A percentile compares a stretch with the other conserved stretches of the same genome.
Conservation (phyloP, 2,797 vertebrate genomes). For the Atherinosoma microstoma region DNA sequence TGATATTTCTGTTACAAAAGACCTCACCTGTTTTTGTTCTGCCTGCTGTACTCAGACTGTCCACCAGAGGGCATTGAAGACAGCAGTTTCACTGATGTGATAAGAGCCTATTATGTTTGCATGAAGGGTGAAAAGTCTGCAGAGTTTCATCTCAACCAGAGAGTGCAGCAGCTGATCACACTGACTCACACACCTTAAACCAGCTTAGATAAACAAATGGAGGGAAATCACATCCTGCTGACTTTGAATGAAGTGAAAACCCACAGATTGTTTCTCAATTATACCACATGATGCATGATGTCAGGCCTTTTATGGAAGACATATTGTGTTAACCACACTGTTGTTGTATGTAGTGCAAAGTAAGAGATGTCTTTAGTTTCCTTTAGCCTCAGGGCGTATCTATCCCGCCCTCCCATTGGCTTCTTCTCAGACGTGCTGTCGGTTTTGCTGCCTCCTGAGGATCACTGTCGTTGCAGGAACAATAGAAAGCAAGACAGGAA, state of each 20-base stretch:
- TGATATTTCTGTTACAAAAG: neutral
- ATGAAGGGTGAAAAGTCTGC: neutral
- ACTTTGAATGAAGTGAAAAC: conserved; percentile 2
- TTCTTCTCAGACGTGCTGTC: conserved; percentile 20
- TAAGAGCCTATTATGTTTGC: neutral
- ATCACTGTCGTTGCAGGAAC: conserved; percentile 71
- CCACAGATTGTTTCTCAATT: neutral
- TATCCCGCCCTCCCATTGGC: conserved; percentile 47
- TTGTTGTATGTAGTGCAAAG: neutral
- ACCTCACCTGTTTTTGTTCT: neutral
- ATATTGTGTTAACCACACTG: conserved; percentile 10
- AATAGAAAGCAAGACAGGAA: conserved; percentile 82
- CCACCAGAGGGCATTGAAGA: conserved; percentile 68
- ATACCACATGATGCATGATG: neutral
- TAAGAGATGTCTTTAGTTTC: conserved; percentile 18
- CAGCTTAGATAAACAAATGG: neutral
- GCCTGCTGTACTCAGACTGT: neutral
- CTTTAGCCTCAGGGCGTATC: conserved; percentile 22
- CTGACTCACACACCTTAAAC: neutral
- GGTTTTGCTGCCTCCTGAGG: conserved; percentile 51
- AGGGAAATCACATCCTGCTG: neutral
- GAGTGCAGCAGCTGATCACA: neutral
- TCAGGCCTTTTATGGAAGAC: neutral
- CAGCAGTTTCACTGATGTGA: neutral
- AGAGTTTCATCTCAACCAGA: conserved; percentile 1